phyloP scores from a whole-genome alignment of 2,797 vertebrate species.

The Argyrosomus regius region DNA sequence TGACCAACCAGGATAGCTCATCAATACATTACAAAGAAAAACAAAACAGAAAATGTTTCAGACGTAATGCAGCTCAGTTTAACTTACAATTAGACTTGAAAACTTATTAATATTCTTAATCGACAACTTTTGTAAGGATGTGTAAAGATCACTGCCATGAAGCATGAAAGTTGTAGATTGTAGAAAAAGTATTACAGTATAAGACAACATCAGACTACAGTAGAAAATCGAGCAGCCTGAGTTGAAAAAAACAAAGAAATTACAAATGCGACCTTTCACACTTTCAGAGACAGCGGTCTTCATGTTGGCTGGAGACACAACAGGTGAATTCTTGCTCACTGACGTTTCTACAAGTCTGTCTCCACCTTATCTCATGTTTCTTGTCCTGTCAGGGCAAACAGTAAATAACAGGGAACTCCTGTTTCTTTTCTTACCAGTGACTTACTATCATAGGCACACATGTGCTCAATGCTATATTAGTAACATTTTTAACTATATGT shows the following conservation, averaged over 20 bases:
- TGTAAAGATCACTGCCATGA: not conserved
- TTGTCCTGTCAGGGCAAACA: constrained; percentile 43
- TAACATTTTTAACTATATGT: not conserved
- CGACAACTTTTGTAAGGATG: not conserved
- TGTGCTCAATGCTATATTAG: not conserved
- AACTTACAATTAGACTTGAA: not conserved
- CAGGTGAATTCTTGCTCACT: constrained; percentile 53
- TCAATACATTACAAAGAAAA: not conserved
- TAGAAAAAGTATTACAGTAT: too few species aligned
- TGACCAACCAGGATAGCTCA: not conserved
- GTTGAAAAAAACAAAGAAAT: not conserved
- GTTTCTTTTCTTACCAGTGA: constrained; percentile 19
- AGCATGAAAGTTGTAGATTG: not conserved
- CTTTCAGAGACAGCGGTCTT: constrained; percentile 10
- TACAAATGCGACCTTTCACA: constrained; percentile 15
- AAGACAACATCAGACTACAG: not conserved
- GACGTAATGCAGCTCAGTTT: not conserved
- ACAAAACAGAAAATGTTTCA: not conserved
- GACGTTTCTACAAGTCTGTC: constrained; percentile 38
- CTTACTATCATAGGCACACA: not conserved
- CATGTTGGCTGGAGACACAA: constrained; percentile 43
- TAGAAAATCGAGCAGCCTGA: not conserved
- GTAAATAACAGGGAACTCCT: constrained; percentile 36
- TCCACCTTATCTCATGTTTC: constrained; percentile 52
- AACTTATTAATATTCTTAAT: not conserved